Conservation (phyloP, 2,888 invertebrate species). For the Phyto melanocephala region DNA sequence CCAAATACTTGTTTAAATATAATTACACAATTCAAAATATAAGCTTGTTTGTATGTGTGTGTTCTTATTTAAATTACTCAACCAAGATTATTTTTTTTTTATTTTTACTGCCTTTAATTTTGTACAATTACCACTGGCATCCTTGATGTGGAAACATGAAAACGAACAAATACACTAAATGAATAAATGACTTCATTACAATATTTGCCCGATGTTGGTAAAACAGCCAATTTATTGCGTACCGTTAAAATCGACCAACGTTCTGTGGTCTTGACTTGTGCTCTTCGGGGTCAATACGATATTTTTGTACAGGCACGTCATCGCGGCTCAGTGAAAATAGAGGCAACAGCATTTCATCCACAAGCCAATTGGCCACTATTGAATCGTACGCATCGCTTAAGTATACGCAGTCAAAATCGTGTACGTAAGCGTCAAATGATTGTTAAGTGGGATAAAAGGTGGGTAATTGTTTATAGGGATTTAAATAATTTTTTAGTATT, state of each 20-base stretch:
- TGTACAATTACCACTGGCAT: conserved; percentile 1
- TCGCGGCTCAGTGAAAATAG: conserved; percentile 74
- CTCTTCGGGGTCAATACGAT: conserved; percentile 77
- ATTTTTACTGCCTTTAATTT: background rate
- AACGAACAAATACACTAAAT: conserved; percentile 17
- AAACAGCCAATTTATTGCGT: conserved; percentile 74
- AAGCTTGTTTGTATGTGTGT: no score
- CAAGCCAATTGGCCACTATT: conserved; percentile 76
- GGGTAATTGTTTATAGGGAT: background rate
- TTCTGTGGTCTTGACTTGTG: conserved; percentile 75
- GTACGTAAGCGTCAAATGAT: conserved; percentile 78
- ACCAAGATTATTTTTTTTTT: no score
- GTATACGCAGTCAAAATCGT: conserved; percentile 77
- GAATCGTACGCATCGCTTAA: conserved; percentile 76
- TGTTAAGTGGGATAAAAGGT: conserved; percentile 78
- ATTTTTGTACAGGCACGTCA: conserved; percentile 75
- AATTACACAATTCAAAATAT: no score
- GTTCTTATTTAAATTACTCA: no score
- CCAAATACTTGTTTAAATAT: background rate
- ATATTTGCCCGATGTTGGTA: background rate
- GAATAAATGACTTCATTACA: conserved; percentile 35
- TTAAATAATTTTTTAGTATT: no score
- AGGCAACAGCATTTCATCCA: conserved; percentile 75
- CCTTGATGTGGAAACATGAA: conserved; percentile 27
- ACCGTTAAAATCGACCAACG: conserved; percentile 69